These are phyloP conservation scores for Dryococelus australis DNA, from an alignment of 2,888 invertebrate genomes.

Conservation along the genomic window DNA sequence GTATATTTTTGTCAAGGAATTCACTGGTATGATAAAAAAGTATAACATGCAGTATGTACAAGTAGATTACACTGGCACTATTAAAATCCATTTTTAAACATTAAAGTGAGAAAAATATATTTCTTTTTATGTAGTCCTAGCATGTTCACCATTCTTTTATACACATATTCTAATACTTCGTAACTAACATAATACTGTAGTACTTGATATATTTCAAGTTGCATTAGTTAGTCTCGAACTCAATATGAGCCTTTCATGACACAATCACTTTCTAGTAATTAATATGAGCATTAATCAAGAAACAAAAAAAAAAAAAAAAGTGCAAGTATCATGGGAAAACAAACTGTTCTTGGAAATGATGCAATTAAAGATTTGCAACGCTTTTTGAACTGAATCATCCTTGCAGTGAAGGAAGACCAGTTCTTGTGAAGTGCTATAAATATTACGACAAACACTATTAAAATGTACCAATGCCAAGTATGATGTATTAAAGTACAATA, in stretches of 20 bases:
- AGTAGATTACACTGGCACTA: background rate
- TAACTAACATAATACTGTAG: slow-evolving; percentile 23
- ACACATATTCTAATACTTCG: background rate
- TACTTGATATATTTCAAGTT: slow-evolving; percentile 35
- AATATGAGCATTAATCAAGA: background rate
- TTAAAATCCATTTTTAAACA: background rate
- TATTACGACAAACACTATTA: background rate
- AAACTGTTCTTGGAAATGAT: too few species aligned
- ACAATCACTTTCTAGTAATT: background rate
- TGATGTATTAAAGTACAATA: background rate
- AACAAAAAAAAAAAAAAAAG: background rate
- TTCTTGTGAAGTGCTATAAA: background rate
- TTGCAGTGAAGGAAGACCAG: background rate
- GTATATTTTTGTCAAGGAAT: background rate
- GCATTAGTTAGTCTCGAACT: slow-evolving; percentile 32
- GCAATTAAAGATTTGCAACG: too few species aligned
- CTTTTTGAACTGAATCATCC: background rate
- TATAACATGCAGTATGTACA: background rate
- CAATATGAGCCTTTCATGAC: slow-evolving; percentile 4
- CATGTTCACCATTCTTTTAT: background rate
- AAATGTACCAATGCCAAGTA: background rate
- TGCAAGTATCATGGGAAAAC: background rate
- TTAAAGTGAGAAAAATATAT: slow-evolving; percentile 1
- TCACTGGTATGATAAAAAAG: background rate
- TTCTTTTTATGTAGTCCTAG: background rate